A percentile compares a stretch with the other conserved stretches of the same genome.
These are phyloP conservation scores for Therioaphis trifolii DNA, from an alignment of 2,888 invertebrate genomes.

Conservation along the genomic window DNA sequence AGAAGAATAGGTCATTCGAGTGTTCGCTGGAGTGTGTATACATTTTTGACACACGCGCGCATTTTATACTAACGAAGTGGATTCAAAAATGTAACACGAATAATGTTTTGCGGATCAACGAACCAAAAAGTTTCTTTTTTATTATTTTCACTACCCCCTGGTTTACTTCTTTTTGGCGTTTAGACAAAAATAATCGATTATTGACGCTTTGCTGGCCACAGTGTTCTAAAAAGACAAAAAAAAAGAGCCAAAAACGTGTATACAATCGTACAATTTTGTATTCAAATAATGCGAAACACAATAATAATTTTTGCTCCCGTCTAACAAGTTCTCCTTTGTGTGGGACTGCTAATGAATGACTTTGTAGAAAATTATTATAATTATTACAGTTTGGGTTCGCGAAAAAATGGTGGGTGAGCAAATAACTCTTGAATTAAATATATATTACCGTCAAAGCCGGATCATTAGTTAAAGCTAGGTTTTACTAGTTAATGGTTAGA, in stretches of 20 bases:
- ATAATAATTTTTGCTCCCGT: conserved; percentile 54
- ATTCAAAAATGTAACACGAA: conserved; percentile 58
- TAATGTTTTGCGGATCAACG: conserved; percentile 59
- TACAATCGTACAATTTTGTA: conserved; percentile 61
- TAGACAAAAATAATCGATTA: conserved; percentile 62
- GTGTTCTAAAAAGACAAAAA: conserved; percentile 40
- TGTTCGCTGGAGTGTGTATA: conserved; percentile 49
- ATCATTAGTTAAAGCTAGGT: too few relatives aligned
- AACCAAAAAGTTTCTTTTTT: conserved; percentile 57
- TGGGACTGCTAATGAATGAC: conserved; percentile 55
- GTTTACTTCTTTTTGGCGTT: conserved; percentile 46
- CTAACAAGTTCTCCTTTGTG: conserved; percentile 52
- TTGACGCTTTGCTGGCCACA: conserved; percentile 52
- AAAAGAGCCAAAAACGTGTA: conserved; percentile 21
- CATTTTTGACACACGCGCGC: conserved; percentile 34
- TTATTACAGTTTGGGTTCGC: conserved; percentile 45
- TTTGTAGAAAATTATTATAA: conserved; percentile 55
- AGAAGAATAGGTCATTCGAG: conserved; percentile 32
- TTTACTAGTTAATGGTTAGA: too few relatives aligned
- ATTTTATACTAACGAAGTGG: conserved; percentile 57
- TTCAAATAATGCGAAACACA: conserved; percentile 61
- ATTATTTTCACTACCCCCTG: conserved; percentile 32
- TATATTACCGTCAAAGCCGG: background rate
- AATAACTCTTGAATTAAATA: conserved; percentile 5
- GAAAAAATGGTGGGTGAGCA: conserved; percentile 28